Base-by-base conservation (phyloP, 2,113 vertebrate genomes). In the Geococcyx californianus region DNA sequence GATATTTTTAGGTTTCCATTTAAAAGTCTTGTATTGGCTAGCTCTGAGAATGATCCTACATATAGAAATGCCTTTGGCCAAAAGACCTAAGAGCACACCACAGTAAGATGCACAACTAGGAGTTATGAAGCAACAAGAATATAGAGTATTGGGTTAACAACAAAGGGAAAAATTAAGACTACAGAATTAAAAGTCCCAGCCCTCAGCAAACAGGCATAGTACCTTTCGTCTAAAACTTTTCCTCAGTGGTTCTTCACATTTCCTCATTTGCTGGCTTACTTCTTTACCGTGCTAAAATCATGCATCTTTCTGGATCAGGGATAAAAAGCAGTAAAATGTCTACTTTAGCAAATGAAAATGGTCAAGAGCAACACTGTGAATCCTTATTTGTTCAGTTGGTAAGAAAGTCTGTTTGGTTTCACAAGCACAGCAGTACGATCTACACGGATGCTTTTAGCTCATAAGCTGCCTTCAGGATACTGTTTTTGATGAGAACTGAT, bases 401-500 rank as follows among this genome's bases (percentile, higher is more conserved):
- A 91, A 68, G 80, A 91, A 94, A 78, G 28, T 33, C 63, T 70
- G 56, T 59, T 69, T 90, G n/a, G 52, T 64, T 95, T 91, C 87
- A 72, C 26, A 75, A 89, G 93, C 66, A 67, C 52, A 89, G 60
- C 49, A 75, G 21, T 89, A 89, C 31, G 68, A 94, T 84, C 55
- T 52, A 92, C 60, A 95, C 24, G 82, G 86, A 92, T 82, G 64
- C 56, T 87, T 95, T 90, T 40, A 89, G 77, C 31, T 87, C 77
- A 54, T 44, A 93, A 87, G 44, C 36, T 94, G 84, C 80, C 93
- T 94, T 94, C 54, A 75, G 93, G 93, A 93, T 36, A 90, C 80
- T 52, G n/a, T 47, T 94, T 95, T 64, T 73, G 58, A 96, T 91
- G 77, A 92, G 58, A 90, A 82, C 7, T 69, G 69, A 94, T 95